A percentile compares a stretch with the other conserved stretches of the same genome.
Conservation (phyloP, 2,113 vertebrate species). For the Lasiurus cinereus region DNA sequence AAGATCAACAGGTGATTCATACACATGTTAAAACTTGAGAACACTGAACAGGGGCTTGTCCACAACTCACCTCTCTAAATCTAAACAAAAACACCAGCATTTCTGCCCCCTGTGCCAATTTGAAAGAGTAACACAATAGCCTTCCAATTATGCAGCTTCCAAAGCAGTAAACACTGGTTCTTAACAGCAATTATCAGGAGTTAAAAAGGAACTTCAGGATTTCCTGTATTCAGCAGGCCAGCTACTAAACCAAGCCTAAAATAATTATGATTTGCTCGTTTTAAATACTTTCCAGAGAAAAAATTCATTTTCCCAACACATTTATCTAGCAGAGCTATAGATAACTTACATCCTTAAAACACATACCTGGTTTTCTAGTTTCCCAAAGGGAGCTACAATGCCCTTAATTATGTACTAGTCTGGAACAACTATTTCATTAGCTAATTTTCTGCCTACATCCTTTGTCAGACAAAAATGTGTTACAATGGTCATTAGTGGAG, state of each 20-base stretch:
- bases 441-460: conserved; percentile 73
- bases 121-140: neutral
- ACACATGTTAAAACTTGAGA: neutral
- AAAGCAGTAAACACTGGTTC: neutral
- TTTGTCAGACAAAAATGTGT: conserved; percentile 80
- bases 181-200: neutral
- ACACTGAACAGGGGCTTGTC: neutral
- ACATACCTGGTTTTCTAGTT: conserved; percentile 59
- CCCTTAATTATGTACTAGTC: conserved; percentile 80
- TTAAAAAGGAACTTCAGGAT: conserved; percentile 27
- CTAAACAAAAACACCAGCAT: neutral
- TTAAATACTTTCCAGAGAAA: conserved; percentile 67
- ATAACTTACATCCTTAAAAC: conserved; percentile 39
- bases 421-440: conserved; percentile 78
- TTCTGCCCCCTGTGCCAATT: neutral
- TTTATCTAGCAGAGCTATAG: conserved; percentile 44
- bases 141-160: neutral
- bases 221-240: neutral
- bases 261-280: conserved; percentile 53
- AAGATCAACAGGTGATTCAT: neutral
- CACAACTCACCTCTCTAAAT: neutral
- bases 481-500: conserved; percentile 61
- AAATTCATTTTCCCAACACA: conserved; percentile 59
- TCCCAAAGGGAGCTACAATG: conserved; percentile 67
- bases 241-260: conserved; percentile 35